Conservation (phyloP, 2,113 vertebrate genomes). For the Amazona guildingii region DNA sequence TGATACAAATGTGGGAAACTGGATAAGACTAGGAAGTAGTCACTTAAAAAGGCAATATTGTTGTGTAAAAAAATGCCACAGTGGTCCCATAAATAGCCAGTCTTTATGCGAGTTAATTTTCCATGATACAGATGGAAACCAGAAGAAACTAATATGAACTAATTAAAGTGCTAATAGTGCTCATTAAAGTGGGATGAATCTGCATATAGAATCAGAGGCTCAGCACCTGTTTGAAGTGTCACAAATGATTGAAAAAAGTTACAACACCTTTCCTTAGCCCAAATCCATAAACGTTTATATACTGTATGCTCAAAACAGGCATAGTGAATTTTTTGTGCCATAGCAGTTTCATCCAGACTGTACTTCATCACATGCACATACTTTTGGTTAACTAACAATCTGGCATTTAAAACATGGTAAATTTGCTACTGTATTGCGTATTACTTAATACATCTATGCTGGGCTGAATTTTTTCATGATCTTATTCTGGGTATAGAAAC, state of each 20-base stretch:
- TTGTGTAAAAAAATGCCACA: background rate
- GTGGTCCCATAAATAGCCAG: background rate
- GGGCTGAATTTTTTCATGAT: background rate
- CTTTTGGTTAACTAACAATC: background rate
- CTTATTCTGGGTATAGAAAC: background rate
- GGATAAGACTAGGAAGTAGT: background rate
- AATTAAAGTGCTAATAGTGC: background rate
- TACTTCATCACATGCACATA: background rate
- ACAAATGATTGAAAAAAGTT: background rate
- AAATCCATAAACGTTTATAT: background rate
- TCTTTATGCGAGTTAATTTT: background rate
- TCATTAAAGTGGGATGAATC: background rate
- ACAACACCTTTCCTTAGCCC: background rate
- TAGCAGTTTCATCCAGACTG: background rate
- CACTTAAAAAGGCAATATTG: background rate
- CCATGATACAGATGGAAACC: background rate
- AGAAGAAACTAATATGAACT: background rate
- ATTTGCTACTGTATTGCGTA: background rate
- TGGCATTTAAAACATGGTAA: background rate
- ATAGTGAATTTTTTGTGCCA: background rate
- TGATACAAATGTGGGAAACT: background rate
- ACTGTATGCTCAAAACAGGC: background rate
- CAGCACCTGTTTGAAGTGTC: background rate
- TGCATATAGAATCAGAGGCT: background rate
- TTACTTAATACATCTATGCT: background rate